Percentiles rank a stretch among this genome's conserved stretches.
These are phyloP conservation scores for Platycheirus rosarum DNA, from an alignment of 2,888 invertebrate genomes.

Conservation along the genomic window DNA sequence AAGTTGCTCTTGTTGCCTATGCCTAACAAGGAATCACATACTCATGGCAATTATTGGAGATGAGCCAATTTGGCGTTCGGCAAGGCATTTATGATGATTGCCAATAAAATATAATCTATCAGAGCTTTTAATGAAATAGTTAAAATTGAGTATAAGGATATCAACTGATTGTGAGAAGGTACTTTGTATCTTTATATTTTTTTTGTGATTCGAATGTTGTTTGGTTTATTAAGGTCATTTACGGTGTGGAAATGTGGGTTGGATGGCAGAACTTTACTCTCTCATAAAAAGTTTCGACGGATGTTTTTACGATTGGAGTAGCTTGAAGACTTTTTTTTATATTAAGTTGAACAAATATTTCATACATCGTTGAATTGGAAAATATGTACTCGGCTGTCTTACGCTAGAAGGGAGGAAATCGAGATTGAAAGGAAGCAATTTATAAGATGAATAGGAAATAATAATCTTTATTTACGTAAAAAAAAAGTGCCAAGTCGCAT, in stretches of 20 bases:
- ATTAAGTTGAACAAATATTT: constrained; percentile 31
- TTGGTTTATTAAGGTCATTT: constrained; percentile 44
- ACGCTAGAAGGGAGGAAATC: neutral
- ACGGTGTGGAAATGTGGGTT: constrained; percentile 8
- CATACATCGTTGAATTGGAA: neutral
- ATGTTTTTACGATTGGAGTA: constrained; percentile 26
- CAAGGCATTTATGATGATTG: constrained; percentile 47
- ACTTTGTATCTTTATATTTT: constrained; percentile 10
- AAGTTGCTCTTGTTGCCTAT: constrained; percentile 48
- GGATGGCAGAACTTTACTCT: constrained; percentile 29
- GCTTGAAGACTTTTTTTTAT: constrained; percentile 35
- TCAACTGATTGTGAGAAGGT: constrained; percentile 28
- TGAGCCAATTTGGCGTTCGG: neutral
- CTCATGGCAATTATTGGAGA: neutral
- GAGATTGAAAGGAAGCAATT: constrained; percentile 4
- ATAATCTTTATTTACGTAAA: constrained; percentile 15
- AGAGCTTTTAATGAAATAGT: constrained; percentile 36
- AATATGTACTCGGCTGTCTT: too few relatives aligned
- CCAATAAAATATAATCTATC: constrained; percentile 54
- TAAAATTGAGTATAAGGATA: constrained; percentile 34
- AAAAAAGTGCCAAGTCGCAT: neutral
- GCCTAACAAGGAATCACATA: neutral
- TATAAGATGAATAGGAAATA: constrained; percentile 30
- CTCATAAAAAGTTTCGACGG: constrained; percentile 34
- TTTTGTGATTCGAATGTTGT: constrained; percentile 1